Conservation (phyloP, 2,113 vertebrate species). For the Mirounga angustirostris region DNA sequence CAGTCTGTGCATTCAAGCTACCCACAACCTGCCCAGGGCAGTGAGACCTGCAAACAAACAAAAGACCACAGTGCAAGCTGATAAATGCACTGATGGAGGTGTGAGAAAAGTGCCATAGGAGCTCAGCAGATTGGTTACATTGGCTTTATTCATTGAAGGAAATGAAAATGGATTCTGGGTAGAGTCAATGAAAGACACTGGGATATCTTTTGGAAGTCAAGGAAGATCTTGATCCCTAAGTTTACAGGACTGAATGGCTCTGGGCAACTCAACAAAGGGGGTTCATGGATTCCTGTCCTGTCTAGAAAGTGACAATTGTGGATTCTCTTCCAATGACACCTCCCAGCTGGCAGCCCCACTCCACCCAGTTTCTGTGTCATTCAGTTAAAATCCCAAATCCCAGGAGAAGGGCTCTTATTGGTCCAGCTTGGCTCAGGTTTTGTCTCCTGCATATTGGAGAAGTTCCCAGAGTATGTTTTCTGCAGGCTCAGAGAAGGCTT, state of each 20-base stretch:
- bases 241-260: background rate
- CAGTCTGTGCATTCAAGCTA: accelerated
- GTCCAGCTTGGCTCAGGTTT: background rate
- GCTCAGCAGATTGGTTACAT: background rate
- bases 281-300: background rate
- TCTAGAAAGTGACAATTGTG: background rate
- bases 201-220: background rate
- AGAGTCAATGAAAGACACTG: background rate
- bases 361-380: background rate
- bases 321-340: background rate
- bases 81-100: background rate
- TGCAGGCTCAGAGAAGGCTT: background rate
- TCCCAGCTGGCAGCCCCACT: background rate
- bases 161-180: conserved; percentile 27
- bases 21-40: background rate
- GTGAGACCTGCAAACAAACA: background rate
- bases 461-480: background rate
- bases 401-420: background rate
- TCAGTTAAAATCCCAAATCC: background rate
- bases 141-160: background rate
- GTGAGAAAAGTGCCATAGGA: background rate
- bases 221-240: background rate
- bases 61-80: background rate
- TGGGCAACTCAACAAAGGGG: background rate
- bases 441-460: background rate